Evolutionary conservation across 2,797 vertebrate genomes (phyloP).

Genomic region (Xenopus petersii): DNA sequence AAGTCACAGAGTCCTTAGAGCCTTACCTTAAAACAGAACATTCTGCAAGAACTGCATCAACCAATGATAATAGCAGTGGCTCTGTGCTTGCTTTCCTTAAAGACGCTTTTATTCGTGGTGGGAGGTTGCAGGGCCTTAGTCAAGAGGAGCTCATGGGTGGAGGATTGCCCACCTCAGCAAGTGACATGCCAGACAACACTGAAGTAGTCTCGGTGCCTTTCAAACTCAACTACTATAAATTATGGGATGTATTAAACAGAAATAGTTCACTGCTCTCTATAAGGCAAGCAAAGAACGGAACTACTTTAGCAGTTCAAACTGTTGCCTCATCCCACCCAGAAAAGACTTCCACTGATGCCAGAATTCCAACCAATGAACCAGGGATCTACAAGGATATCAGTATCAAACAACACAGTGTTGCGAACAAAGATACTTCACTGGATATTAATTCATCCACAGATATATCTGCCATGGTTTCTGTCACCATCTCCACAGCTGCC

Average conservation of each 20-base stretch:
- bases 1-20: conserved; percentile 61
- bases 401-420: conserved; percentile 22
- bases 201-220: conserved; percentile 69
- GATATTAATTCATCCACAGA: conserved; percentile 53
- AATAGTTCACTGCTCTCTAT: conserved; percentile 64
- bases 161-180: conserved; percentile 50
- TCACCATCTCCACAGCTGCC: conserved; percentile 67
- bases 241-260: conserved; percentile 60
- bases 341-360: conserved; percentile 56
- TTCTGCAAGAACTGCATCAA: conserved; percentile 52
- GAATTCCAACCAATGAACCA: conserved; percentile 52
- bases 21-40: conserved; percentile 57
- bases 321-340: conserved; percentile 44
- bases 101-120: conserved; percentile 34
- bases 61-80: conserved; percentile 61
- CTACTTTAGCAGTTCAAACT: conserved; percentile 56
- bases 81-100: conserved; percentile 64
- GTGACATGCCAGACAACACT: conserved; percentile 54
- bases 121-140: conserved; percentile 56
- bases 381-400: conserved; percentile 54
- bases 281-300: conserved; percentile 59
- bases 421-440: conserved; percentile 39
- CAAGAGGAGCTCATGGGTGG: conserved; percentile 45
- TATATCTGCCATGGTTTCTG: conserved; percentile 54
- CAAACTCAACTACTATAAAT: conserved; percentile 53